Percentiles rank a stretch among this genome's conserved stretches.
Conservation (phyloP, 1,140 invertebrate species). For the Diplogasteroides magnus region DNA sequence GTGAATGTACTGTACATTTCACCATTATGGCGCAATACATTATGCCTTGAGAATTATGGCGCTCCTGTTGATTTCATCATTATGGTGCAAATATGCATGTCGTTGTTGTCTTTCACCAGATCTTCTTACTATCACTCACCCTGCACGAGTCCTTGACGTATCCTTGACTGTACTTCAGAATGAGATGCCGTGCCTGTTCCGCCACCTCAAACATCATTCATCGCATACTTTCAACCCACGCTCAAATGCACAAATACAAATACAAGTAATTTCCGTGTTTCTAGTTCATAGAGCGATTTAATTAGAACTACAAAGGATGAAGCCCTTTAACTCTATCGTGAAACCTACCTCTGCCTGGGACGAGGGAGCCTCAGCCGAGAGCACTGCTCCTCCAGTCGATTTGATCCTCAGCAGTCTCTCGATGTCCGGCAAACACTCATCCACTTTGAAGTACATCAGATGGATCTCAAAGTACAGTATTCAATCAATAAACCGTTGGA, state of each 20-base stretch:
- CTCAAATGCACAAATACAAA: background rate
- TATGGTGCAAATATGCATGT: too few species aligned
- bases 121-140: conserved; percentile 15
- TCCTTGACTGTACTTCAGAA: conserved; percentile 24
- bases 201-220: background rate
- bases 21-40: too few species aligned
- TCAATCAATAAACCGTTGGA: too few species aligned
- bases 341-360: background rate
- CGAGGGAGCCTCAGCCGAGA: background rate
- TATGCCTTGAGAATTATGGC: too few species aligned
- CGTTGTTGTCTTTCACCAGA: too few species aligned
- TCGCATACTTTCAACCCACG: background rate
- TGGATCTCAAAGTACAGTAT: too few species aligned
- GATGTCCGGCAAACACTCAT: conserved; percentile 16
- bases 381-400: background rate
- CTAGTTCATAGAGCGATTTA: background rate
- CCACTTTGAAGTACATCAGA: conserved; percentile 22
- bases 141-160: conserved; percentile 23
- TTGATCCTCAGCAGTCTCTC: conserved; percentile 18
- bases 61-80: too few species aligned
- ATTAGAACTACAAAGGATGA: background rate
- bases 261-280: background rate
- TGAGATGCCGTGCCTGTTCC: conserved; percentile 9
- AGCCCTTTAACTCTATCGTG: conserved; percentile 4
- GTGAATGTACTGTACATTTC: too few species aligned